Evolutionary conservation across 2,113 vertebrate species (phyloP).

Genomic region (Otocyon megalotis): DNA sequence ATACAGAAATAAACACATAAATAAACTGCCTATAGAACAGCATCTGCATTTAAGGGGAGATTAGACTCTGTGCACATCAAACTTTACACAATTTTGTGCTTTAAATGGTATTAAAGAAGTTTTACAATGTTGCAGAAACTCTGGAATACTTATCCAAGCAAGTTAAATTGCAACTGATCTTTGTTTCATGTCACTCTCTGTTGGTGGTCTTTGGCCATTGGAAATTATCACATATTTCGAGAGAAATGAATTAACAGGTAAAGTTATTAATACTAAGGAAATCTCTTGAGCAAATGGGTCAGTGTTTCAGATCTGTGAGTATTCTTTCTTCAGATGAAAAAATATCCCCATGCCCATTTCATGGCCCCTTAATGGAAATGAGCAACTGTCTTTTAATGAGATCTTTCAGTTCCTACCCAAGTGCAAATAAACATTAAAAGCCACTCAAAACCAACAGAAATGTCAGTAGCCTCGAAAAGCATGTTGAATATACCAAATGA

Average conservation of each 20-base stretch:
- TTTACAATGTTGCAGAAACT: not conserved
- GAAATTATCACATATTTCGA: conserved; percentile 45
- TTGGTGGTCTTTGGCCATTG: not conserved
- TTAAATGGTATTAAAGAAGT: not conserved
- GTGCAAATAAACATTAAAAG: conserved; percentile 61
- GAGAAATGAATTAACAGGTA: conserved; percentile 11
- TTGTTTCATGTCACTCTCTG: conserved; percentile 11
- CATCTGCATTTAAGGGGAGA: not conserved
- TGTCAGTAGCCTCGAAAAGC: conserved; percentile 64
- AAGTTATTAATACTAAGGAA: not conserved
- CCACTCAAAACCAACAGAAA: conserved; percentile 46
- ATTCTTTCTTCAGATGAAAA: conserved; percentile 43
- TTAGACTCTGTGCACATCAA: not conserved
- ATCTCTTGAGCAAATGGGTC: not conserved
- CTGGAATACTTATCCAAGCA: not conserved
- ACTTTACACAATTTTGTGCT: not conserved
- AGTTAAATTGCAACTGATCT: not conserved
- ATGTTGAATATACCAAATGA: conserved; percentile 50
- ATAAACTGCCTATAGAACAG: not conserved
- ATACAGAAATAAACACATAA: conserved; percentile 15
- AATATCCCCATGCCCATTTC: not conserved
- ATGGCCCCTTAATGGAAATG: conserved; percentile 14
- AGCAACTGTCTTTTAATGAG: conserved; percentile 25
- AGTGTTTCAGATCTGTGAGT: conserved; percentile 22
- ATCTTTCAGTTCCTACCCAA: conserved; percentile 47